These are phyloP conservation scores for Drosophila kokeensis DNA, from an alignment of 2,888 invertebrate genomes.

Conservation along the genomic window DNA sequence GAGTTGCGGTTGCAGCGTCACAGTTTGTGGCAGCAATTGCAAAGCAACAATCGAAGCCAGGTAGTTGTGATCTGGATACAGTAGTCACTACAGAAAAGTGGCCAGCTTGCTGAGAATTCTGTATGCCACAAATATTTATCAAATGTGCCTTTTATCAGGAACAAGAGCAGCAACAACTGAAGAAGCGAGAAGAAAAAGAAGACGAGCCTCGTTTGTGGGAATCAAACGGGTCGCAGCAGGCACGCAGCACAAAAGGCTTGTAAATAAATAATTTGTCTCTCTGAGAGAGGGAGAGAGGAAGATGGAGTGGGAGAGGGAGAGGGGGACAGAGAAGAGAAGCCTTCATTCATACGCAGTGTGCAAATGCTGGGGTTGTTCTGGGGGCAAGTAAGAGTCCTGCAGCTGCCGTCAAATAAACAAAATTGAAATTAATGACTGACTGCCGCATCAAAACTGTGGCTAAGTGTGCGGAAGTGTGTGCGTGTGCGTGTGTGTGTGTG, in stretches of 20 bases:
- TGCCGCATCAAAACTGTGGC: slow-evolving; percentile 19
- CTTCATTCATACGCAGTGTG: slow-evolving; percentile 40
- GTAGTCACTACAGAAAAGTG: neutral
- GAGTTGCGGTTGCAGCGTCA: neutral
- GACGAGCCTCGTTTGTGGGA: neutral
- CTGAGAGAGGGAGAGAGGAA: slow-evolving; percentile 15
- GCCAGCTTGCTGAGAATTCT: no score
- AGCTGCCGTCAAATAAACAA: slow-evolving; percentile 31
- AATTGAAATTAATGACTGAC: slow-evolving; percentile 74
- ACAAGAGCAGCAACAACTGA: neutral
- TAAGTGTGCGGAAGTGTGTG: neutral
- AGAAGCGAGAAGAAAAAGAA: neutral
- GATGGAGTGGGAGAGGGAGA: slow-evolving; percentile 8
- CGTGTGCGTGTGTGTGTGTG: neutral
- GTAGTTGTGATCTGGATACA: neutral
- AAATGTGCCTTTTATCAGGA: no score
- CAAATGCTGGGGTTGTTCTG: slow-evolving; percentile 2
- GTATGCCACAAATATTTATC: no score
- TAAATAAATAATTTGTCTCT: slow-evolving; percentile 77
- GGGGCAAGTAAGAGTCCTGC: slow-evolving; percentile 4
- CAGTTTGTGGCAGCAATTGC: slow-evolving; percentile 1
- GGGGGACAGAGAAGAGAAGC: slow-evolving; percentile 16
- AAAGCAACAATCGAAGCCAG: slow-evolving; percentile 1
- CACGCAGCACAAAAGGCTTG: slow-evolving; percentile 32
- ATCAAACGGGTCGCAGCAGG: neutral